Evolutionary conservation across 2,113 vertebrate genomes (phyloP), one percentile per base, ranked within the genome.

Genomic region (Pithys albifrons): DNA sequence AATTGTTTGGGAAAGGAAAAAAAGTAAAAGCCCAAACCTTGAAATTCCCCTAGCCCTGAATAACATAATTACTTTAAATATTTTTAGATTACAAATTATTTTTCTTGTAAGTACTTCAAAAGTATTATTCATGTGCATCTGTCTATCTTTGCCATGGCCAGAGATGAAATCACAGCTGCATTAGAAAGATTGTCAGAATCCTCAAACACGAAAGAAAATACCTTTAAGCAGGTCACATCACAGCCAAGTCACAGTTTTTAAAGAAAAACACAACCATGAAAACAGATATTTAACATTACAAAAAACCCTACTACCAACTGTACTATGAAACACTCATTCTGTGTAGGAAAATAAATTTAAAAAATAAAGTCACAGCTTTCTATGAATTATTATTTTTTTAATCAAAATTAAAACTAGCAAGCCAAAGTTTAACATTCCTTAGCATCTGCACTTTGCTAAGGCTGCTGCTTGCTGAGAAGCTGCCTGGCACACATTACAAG

Each of bases 371-470:
- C 52, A 82, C 20, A 39, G 31, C 58, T 55, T 46, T 33, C 58
- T 75, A 37, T 64, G 69, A 70, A 65, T 87, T 94, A 43, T 8
- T 19, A 51, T 28, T 33, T 41, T 96, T 91, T 89, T 31, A 95
- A 94, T 95, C 76, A 81, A 89, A 97, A 92, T 74, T 33, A 74
- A 96, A 97, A 94, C 76, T 62, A 95, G 80, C 75, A 91, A 96
- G 64, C 4, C 12, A 77, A 77, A 35, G 16, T 64, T 94, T 88
- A 89, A 94, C 69, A 52, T 88, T 66, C 54, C 48, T 87, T 78
- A 72, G 55, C 12, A 27, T 69, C 91, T n/a, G 3, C 54, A 88
- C 62, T 94, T 85, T 87, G 54, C 79, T 61, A 65, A 88, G 67
- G 31, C 82, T 86, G 54, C 83, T 94, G 14, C 84, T 91, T 89